A percentile compares a stretch with the other conserved stretches of the same genome.
phyloP scores from a whole-genome alignment of 2,797 vertebrate genomes.

The Pygocentrus nattereri region DNA sequence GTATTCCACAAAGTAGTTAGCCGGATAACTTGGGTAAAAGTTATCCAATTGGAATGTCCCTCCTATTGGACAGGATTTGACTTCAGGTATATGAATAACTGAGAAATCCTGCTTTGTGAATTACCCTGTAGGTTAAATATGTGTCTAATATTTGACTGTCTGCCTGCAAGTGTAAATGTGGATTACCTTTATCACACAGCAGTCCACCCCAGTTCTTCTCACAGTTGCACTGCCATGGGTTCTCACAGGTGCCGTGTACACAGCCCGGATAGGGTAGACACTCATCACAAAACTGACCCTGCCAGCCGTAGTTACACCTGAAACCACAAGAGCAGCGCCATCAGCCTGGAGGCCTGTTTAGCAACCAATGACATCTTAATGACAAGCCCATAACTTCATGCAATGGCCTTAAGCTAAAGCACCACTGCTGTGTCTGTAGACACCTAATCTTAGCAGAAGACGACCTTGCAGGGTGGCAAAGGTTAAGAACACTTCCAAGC shows the following conservation, averaged over 20 bases:
- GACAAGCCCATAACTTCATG: slow-evolving; percentile 12
- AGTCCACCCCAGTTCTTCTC: slow-evolving; percentile 98
- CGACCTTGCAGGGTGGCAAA: slow-evolving; percentile 74
- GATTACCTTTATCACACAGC: slow-evolving; percentile 93
- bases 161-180: background rate
- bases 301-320: slow-evolving; percentile 96
- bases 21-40: background rate
- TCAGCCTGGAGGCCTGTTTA: slow-evolving; percentile 10
- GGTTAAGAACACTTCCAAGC: slow-evolving; percentile 78
- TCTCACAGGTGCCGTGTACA: slow-evolving; percentile 89
- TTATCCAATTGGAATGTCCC: background rate
- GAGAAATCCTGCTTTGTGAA: background rate
- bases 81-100: background rate
- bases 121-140: background rate
- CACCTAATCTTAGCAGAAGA: slow-evolving; percentile 68
- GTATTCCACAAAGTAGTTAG: background rate
- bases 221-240: slow-evolving; percentile 92
- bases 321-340: slow-evolving; percentile 49
- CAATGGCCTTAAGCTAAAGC: slow-evolving; percentile 29
- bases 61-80: background rate
- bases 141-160: background rate
- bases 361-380: background rate
- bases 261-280: slow-evolving; percentile 91
- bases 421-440: slow-evolving; percentile 54
- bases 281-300: slow-evolving; percentile 92